Evolutionary conservation across 2,797 vertebrate species (phyloP), one percentile per base, ranked within the genome.

Genomic region (Alcedo atthis): DNA sequence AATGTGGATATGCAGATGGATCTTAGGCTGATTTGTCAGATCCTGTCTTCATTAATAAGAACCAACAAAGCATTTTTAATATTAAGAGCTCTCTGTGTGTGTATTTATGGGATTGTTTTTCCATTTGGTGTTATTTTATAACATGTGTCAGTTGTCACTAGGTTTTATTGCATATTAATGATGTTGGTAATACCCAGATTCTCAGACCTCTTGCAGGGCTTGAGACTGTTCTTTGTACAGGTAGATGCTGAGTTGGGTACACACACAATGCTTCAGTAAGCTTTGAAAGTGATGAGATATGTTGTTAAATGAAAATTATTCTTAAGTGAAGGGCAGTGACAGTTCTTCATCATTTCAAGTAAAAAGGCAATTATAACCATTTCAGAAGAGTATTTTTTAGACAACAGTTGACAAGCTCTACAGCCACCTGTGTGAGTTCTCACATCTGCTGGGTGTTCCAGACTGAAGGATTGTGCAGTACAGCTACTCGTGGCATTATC

Each of bases 171-270:
- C 49, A 26, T 51, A 28, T 51, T 51, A 51, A 51, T 7, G 30
- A 53, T 73, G 45, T 15, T 5, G 5, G 21, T 67, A 51, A n/a
- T 21, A 21, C 30, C 37, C 25, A 17, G 12, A 35, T 58, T 46
- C 25, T 35, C 43, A 26, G 61, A 42, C 37, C 21, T 28, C 24
- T 35, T 24, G 7, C 4, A 20, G 14, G 49, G n/a, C 30, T 32
- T 3, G 2, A 28, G 53, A 22, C 25, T 16, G 9, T 42, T 40
- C 28, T 55, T 57, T 46, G 18, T 28, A n/a, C 4, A 10, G 35
- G 21, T 3, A 2, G 45, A 3, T 49, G 1, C 30, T 35, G 17
- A 1, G 0, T 8, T 9, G 9, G 17, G n/a, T 30, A 10, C 8
- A 8, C 5, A 20, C 5, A 20, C 17, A 48, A 45, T n/a, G 42